Conservation (phyloP, 2,888 invertebrate species). For the Rapana venosa region DNA sequence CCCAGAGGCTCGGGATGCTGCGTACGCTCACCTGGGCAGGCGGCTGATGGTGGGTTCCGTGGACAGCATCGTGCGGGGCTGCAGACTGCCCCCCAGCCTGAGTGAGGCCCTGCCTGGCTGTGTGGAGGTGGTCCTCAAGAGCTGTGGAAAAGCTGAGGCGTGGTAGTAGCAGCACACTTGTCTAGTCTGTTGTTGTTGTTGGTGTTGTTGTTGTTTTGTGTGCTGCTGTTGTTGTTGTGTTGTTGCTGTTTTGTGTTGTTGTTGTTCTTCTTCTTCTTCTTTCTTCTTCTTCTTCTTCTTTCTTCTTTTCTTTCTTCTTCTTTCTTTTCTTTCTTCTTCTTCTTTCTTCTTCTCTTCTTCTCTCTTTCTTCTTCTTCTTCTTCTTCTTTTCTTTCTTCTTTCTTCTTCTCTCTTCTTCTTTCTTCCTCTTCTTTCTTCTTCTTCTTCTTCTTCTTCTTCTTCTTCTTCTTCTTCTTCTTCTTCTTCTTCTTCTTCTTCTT, state of each 20-base stretch:
- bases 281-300: not conserved
- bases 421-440: not conserved
- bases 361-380: not conserved
- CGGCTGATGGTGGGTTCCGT: not conserved
- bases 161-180: no score
- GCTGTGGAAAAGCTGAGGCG: not conserved
- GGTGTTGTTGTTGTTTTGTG: no score
- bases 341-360: no score
- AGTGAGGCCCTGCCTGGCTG: not conserved
- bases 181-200: no score
- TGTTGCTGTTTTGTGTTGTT: no score
- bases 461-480: no score
- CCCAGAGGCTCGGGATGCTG: not conserved
- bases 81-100: not conserved
- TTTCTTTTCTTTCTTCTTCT: not conserved
- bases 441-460: not conserved
- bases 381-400: not conserved
- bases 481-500: not conserved
- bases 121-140: not conserved
- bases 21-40: not conserved
- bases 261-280: no score
- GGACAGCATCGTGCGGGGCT: not conserved
- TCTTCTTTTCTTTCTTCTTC: not conserved
- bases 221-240: no score
- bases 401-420: not conserved